A percentile compares a stretch with the other conserved stretches of the same genome.
Evolutionary conservation across 2,888 invertebrate genomes (phyloP).

Genomic region (Alentia gelatinosa): DNA sequence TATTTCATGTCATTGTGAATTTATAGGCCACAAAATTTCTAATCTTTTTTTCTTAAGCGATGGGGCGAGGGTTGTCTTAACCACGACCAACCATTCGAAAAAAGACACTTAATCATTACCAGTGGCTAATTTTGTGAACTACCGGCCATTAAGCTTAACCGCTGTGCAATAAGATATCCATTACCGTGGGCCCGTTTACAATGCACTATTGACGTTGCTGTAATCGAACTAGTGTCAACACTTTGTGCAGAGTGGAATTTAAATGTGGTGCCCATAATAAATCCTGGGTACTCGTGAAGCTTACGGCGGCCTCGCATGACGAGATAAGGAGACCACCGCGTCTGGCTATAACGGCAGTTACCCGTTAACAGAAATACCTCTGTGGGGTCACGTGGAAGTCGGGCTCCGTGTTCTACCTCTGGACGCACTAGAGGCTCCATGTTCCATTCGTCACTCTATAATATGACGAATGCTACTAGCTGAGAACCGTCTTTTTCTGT

Average conservation of each 20-base stretch:
- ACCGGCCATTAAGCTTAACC: neutral
- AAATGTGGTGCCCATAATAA: neutral
- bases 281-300: neutral
- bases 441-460: no score
- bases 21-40: no score
- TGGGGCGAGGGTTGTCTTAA: no score
- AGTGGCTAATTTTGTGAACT: neutral
- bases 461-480: no score
- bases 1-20: no score
- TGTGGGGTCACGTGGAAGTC: no score
- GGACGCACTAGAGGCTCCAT: no score
- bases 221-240: neutral
- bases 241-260: neutral
- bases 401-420: no score
- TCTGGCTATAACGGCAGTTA: no score
- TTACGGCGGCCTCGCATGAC: neutral
- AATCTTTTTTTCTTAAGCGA: no score
- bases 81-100: neutral
- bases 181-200: neutral
- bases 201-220: neutral
- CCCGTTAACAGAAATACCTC: no score
- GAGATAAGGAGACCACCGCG: neutral
- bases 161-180: neutral
- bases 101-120: neutral
- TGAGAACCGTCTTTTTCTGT: no score